Percentiles rank a stretch among this genome's conserved stretches.
Conservation (phyloP, 2,113 vertebrate species). For the Dinomys branickii region DNA sequence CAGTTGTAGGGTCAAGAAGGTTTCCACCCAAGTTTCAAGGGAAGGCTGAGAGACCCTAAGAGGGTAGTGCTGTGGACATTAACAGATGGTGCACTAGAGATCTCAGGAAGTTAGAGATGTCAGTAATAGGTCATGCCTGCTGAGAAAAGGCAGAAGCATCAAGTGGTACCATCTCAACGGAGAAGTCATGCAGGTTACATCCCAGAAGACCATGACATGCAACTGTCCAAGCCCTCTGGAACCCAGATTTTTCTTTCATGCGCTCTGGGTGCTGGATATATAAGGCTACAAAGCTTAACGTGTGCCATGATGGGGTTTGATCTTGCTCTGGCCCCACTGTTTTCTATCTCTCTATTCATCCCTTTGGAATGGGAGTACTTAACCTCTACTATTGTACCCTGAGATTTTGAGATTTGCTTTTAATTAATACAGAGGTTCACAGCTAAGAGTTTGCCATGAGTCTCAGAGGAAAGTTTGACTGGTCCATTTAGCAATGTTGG, state of each 20-base stretch:
- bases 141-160: background rate
- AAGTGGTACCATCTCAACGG: background rate
- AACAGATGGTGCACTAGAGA: background rate
- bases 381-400: background rate
- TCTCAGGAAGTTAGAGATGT: background rate
- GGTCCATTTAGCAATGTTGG: background rate
- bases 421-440: background rate
- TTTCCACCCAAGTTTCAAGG: background rate
- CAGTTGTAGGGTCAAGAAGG: background rate
- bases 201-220: background rate
- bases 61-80: background rate
- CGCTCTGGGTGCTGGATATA: background rate
- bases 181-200: background rate
- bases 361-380: background rate
- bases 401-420: background rate
- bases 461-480: background rate
- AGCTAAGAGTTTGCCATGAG: background rate
- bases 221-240: background rate
- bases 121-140: background rate
- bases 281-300: background rate
- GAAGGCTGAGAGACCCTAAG: background rate
- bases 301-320: background rate
- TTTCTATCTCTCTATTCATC: background rate
- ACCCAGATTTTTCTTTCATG: background rate
- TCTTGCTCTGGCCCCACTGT: background rate